These are phyloP conservation scores for Torymus tubicola DNA, from an alignment of 2,888 invertebrate species.

Conservation along the genomic window DNA sequence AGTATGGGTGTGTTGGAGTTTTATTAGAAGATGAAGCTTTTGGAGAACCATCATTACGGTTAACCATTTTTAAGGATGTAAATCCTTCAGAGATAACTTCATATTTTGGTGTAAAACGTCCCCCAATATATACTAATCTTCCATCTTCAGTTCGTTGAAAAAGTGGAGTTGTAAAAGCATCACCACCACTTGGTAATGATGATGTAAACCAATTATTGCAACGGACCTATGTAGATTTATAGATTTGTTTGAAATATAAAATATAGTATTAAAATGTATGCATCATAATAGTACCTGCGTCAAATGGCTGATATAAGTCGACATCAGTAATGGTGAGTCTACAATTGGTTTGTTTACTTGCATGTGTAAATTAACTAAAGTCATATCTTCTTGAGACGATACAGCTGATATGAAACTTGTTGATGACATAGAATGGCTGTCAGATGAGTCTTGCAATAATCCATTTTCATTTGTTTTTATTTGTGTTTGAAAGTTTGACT, in stretches of 20 bases:
- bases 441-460: conserved; percentile 81
- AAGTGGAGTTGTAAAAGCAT: conserved; percentile 88
- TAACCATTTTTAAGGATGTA: conserved; percentile 82
- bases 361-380: conserved; percentile 94
- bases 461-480: conserved; percentile 64
- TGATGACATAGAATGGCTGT: conserved; percentile 88
- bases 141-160: conserved; percentile 88
- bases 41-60: conserved; percentile 76
- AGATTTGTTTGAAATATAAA: conserved; percentile 21
- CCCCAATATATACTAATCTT: conserved; percentile 86
- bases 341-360: conserved; percentile 95
- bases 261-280: conserved; percentile 25
- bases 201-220: conserved; percentile 88
- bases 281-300: conserved; percentile 82
- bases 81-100: conserved; percentile 83
- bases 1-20: conserved; percentile 81
- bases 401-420: conserved; percentile 93
- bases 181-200: conserved; percentile 84
- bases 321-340: conserved; percentile 95
- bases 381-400: conserved; percentile 94
- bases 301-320: conserved; percentile 94
- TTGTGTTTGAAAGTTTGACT: conserved; percentile 63
- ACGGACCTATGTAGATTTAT: conserved; percentile 73
- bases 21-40: conserved; percentile 77
- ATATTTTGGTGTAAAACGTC: conserved; percentile 85